Evolutionary conservation across 2,888 invertebrate genomes (phyloP).

Genomic region (Drosophila cognata): DNA sequence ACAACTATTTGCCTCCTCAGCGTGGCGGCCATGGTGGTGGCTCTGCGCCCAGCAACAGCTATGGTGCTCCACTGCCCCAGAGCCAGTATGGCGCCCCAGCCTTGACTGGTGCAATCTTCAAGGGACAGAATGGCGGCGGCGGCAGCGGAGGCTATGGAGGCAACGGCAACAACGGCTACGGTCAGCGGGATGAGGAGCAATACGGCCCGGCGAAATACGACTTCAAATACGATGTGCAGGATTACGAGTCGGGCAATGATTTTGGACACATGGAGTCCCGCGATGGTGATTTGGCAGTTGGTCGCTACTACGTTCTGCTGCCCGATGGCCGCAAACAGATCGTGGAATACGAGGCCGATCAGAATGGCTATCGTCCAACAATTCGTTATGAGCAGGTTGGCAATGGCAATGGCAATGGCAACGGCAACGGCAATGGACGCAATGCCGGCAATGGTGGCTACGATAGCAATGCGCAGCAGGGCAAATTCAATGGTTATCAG

Average conservation of each 20-base stretch:
- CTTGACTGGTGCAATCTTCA: slow-evolving; percentile 86
- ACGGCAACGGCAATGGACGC: slow-evolving; percentile 68
- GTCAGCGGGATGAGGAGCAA: slow-evolving; percentile 82
- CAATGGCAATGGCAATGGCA: slow-evolving; percentile 72
- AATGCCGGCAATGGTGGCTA: slow-evolving; percentile 79
- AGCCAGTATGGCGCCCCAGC: slow-evolving; percentile 86
- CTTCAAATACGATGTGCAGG: slow-evolving; percentile 89
- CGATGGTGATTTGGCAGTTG: slow-evolving; percentile 88
- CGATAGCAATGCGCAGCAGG: slow-evolving; percentile 78
- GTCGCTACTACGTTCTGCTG: slow-evolving; percentile 88
- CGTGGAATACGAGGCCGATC: slow-evolving; percentile 89
- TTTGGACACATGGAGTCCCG: slow-evolving; percentile 89
- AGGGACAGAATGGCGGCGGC: slow-evolving; percentile 76
- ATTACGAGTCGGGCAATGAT: slow-evolving; percentile 88
- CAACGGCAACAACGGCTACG: slow-evolving; percentile 60
- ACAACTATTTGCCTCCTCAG: slow-evolving; percentile 85
- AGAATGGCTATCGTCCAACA: slow-evolving; percentile 89
- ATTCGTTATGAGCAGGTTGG: slow-evolving; percentile 89
- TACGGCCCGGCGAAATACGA: slow-evolving; percentile 89
- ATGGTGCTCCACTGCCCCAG: slow-evolving; percentile 81
- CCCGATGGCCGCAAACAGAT: slow-evolving; percentile 90
- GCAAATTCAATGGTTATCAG: slow-evolving; percentile 82
- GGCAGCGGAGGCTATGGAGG: slow-evolving; percentile 63
- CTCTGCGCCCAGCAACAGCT: slow-evolving; percentile 77
- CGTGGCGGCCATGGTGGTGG: slow-evolving; percentile 49